Percentiles rank a stretch among this genome's conserved stretches.
phyloP scores from a whole-genome alignment of 2,797 vertebrate species.

The Acanthis flammea region DNA sequence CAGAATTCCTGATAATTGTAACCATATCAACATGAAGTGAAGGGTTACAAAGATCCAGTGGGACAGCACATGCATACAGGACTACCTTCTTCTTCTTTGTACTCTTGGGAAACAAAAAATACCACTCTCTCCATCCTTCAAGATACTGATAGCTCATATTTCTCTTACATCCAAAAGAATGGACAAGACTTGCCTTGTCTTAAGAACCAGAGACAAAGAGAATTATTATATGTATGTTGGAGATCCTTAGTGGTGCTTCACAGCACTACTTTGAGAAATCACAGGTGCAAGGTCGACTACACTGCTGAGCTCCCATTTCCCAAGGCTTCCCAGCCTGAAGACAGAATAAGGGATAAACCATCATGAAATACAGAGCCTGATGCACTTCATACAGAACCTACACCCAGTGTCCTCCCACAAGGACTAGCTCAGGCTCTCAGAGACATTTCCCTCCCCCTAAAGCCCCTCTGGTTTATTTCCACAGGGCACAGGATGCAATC shows the following conservation, averaged over 20 bases:
- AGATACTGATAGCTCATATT: neutral
- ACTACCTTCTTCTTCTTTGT: neutral
- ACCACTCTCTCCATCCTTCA: neutral
- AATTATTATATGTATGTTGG: neutral
- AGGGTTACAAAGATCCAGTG: neutral
- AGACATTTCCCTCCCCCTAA: neutral
- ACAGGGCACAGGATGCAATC: neutral
- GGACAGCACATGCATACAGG: neutral
- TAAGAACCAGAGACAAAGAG: neutral
- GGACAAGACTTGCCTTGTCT: neutral
- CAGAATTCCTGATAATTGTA: neutral
- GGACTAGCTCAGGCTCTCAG: neutral
- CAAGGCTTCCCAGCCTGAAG: neutral
- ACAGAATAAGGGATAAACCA: neutral
- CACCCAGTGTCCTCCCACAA: neutral
- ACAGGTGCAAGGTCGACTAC: fast-evolving
- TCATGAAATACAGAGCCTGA: neutral
- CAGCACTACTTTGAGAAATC: neutral
- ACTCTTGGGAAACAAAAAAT: neutral
- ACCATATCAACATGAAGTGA: neutral
- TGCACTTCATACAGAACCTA: neutral
- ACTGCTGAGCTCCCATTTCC: neutral
- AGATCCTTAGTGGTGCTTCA: neutral
- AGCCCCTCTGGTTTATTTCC: neutral
- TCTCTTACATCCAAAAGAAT: neutral